A percentile compares a stretch with the other conserved stretches of the same genome.
These are phyloP conservation scores for Philopedon plagiatum DNA, from an alignment of 2,888 invertebrate genomes.

Conservation along the genomic window DNA sequence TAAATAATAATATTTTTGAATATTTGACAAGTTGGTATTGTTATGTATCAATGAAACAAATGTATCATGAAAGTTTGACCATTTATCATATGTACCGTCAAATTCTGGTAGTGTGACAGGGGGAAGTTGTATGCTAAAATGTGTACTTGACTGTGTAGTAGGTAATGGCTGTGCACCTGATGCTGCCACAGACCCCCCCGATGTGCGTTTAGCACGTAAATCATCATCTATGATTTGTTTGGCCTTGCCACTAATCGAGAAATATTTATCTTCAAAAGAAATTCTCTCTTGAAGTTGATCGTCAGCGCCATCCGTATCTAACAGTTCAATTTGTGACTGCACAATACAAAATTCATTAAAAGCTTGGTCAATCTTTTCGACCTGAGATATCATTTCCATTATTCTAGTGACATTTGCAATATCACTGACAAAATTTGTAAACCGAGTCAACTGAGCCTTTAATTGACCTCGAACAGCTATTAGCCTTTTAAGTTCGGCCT, in stretches of 20 bases:
- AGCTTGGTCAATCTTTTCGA: background rate
- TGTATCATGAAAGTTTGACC: constrained; percentile 19
- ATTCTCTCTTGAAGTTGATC: background rate
- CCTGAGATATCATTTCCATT: constrained; percentile 1
- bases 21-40: constrained; percentile 7
- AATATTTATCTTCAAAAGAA: constrained; percentile 12
- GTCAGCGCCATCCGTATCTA: background rate
- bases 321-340: constrained; percentile 11
- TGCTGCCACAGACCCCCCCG: background rate
- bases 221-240: constrained; percentile 21
- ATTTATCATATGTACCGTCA: constrained; percentile 8
- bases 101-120: constrained; percentile 15
- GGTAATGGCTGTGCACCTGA: background rate
- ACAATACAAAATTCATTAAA: constrained; percentile 11
- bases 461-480: constrained; percentile 9
- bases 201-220: background rate
- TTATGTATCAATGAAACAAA: constrained; percentile 14
- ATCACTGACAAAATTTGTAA: constrained; percentile 17
- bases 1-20: constrained; percentile 34
- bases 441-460: constrained; percentile 20
- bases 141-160: background rate
- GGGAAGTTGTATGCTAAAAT: constrained; percentile 15
- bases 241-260: background rate
- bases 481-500: constrained; percentile 9
- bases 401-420: background rate